Evolutionary conservation across 2,797 vertebrate genomes (phyloP), one percentile per base, ranked within the genome.

Genomic region (Psittacula echo): DNA sequence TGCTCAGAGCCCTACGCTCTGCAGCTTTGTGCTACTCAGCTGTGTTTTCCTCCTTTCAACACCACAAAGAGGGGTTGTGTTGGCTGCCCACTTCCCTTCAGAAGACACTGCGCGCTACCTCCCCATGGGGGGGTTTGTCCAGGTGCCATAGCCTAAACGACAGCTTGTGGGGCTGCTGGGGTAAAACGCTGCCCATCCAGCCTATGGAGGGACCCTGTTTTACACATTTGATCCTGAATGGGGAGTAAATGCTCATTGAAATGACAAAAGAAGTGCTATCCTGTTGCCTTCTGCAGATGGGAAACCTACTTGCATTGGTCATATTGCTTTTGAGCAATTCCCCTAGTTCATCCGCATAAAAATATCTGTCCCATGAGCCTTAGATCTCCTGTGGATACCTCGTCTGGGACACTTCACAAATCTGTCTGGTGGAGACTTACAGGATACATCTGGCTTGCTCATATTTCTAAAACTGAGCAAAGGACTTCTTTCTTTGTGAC

Each of bases 401-500:
- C 45, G 37, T 80, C 42, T 68, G 53, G 44, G 68, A 34, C 18
- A 23, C 37, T 37, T 41, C 53, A 39, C 77, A 77, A 56, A 85
- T 71, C 45, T 67, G 67, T 56, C 83, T 67, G 45, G 24, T 88
- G 54, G 64, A 83, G 61, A 53, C 45, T 60, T 70, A 44, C 56
- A 39, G 37, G 30, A 13, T 81, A 29, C 34, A 23, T 71, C 79
- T 87, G 79, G 21, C 75, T 89, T 34, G 22, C 83, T 90, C 70
- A 10, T 86, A 56, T 77, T 85, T 94, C 74, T 67, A 53, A 77
- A 89, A 79, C 44, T 65, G 37, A 68, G 84, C 24, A 41, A 91
- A 61, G 41, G 42, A 37, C 66, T 87, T 96, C 72, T 89, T 96
- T 77, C 64, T 92, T 72, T 85, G 74, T 61, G 72, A 17, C 61